These are phyloP conservation scores for Allolobophora icterica DNA, from an alignment of 2,888 invertebrate species.

Conservation along the genomic window DNA sequence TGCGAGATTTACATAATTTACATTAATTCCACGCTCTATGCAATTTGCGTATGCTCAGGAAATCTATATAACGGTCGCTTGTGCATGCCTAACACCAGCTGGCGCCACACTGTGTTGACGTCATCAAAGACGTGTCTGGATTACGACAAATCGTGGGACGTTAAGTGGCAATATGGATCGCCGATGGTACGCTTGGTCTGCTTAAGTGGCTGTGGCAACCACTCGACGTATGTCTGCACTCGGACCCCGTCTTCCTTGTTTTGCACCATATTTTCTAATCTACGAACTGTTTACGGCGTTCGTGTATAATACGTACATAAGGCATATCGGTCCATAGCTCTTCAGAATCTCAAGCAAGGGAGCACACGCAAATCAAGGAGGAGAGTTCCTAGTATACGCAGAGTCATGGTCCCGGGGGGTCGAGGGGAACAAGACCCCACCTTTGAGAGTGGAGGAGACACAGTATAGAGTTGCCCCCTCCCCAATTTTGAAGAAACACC, in stretches of 20 bases:
- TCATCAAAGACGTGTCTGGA: not conserved
- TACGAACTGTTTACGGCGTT: not conserved
- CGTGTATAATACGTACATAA: not conserved
- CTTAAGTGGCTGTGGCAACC: not conserved
- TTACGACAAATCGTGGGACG: not conserved
- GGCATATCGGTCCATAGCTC: too few species aligned
- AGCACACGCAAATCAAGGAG: too few species aligned
- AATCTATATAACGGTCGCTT: too few species aligned
- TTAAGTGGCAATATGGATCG: not conserved
- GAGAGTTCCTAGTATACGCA: too few species aligned
- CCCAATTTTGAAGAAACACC: too few species aligned
- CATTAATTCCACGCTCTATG: not conserved
- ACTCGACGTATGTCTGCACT: not conserved
- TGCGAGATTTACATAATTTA: not conserved
- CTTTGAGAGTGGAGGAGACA: too few species aligned
- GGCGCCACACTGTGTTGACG: not conserved
- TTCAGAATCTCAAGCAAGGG: too few species aligned
- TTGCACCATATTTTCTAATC: not conserved
- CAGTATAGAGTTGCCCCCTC: too few species aligned
- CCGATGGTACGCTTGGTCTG: not conserved
- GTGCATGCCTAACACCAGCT: not conserved
- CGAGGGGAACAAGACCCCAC: too few species aligned
- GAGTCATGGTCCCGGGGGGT: too few species aligned
- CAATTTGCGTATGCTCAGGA: too few species aligned
- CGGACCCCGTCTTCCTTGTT: not conserved